Evolutionary conservation across 2,888 invertebrate species (phyloP).

Genomic region (Andrena trimmerana): DNA sequence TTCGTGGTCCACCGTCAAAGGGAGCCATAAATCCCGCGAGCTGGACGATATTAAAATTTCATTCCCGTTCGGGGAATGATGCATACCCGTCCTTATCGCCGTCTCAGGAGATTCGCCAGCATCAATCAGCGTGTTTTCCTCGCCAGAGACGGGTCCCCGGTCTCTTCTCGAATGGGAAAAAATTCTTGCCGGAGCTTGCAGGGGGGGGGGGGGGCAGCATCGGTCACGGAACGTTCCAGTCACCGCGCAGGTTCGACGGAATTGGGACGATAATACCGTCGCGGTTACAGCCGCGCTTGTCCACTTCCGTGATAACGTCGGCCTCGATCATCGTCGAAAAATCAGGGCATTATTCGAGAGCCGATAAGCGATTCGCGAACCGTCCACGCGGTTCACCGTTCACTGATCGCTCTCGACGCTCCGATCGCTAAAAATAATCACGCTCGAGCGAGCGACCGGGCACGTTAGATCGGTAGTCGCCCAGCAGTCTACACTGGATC

Average conservation of each 20-base stretch:
- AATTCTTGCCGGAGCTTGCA: background rate
- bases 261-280: constrained; percentile 34
- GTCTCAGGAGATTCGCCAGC: constrained; percentile 41
- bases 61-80: constrained; percentile 54
- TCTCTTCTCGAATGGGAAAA: background rate
- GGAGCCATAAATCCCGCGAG: constrained; percentile 63
- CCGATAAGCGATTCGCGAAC: background rate
- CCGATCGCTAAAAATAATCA: constrained; percentile 70
- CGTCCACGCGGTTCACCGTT: constrained; percentile 49
- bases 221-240: background rate
- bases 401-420: constrained; percentile 56
- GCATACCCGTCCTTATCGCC: constrained; percentile 59
- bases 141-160: background rate
- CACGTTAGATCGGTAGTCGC: constrained; percentile 74
- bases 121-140: constrained; percentile 61
- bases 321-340: constrained; percentile 32
- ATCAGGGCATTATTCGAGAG: constrained; percentile 10
- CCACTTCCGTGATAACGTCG: constrained; percentile 28
- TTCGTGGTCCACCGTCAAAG: constrained; percentile 34
- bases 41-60: constrained; percentile 71
- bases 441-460: constrained; percentile 66
- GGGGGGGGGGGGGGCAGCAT: background rate
- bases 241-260: background rate
- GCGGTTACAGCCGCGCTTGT: constrained; percentile 25
- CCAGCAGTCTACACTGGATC: constrained; percentile 81